Evolutionary conservation across 2,113 vertebrate species (phyloP), one percentile per base, ranked within the genome.

Genomic region (Microcebus griseorufus): DNA sequence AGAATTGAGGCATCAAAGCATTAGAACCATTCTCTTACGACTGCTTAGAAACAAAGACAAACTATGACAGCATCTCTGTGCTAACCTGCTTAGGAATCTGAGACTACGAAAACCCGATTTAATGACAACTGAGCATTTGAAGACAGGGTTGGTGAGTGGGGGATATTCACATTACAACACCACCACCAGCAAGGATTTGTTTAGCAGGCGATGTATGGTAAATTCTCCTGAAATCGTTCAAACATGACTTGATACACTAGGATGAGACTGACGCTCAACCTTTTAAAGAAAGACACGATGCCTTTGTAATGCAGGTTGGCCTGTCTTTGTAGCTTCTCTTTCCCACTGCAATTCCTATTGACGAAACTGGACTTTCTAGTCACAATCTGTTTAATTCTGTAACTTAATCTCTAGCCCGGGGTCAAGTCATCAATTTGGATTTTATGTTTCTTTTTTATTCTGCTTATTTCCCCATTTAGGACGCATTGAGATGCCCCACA

Each of bases 401-500:
- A 51, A 83, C 83, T 84, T 92, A 2, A 37, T 75, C 72, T 72
- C 45, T 22, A 84, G 51, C 27, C n/a, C 14, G 53, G 75, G 48
- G 64, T 64, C 6, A 13, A 45, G 65, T 69, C 10, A 23, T 34
- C 23, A 10, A 29, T 72, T 92, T 45, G 25, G 73, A 94, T 67
- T 37, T 58, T 37, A 6, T 9, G n/a, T 76, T 27, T 96, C 53
- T 78, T 97, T 95, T 93, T 70, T 12, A 45, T 58, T 32, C 48
- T 69, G 62, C 51, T 83, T n/a, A 82, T 86, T 58, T 90, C 34
- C 72, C 65, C 67, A 48, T 5, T 11, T 9, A 85, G 76, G 72
- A 90, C 73, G 32, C 53, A 12, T 3, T 8, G 4, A 88, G 34
- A 1, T 95, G 94, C 51, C 89, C 93, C 85, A 96, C 81, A 84